Evolutionary conservation across 1,140 invertebrate genomes (phyloP).

Genomic region (Magallana gigas): DNA sequence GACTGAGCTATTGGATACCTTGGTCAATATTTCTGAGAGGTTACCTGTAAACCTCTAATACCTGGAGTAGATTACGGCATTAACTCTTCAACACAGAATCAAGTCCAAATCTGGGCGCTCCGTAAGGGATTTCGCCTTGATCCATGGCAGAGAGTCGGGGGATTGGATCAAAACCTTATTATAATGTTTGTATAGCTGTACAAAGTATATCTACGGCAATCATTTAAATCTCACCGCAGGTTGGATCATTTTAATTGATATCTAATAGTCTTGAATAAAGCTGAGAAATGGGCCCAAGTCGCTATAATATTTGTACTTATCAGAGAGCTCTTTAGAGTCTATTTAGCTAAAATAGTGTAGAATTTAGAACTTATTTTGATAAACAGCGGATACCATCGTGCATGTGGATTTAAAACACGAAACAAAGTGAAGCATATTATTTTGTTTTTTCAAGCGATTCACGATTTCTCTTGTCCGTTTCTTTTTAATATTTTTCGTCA

Average conservation of each 20-base stretch:
- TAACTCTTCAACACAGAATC: neutral
- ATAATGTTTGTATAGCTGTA: slow-evolving; percentile 24
- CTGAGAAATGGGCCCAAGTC: neutral
- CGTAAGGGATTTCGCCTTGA: neutral
- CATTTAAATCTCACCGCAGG: neutral
- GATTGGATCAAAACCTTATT: slow-evolving; percentile 1
- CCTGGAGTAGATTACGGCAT: neutral
- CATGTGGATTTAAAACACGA: slow-evolving; percentile 31
- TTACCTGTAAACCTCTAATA: neutral
- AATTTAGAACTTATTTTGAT: slow-evolving; percentile 35
- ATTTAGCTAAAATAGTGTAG: slow-evolving; percentile 32
- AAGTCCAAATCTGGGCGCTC: neutral
- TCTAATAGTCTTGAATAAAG: slow-evolving; percentile 17
- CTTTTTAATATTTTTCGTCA: slow-evolving; percentile 6
- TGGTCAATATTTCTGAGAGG: too few relatives aligned
- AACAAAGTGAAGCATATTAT: slow-evolving; percentile 18
- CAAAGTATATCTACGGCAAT: slow-evolving; percentile 15
- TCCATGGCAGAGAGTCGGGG: neutral
- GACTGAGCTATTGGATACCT: too few relatives aligned
- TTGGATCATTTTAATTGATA: slow-evolving; percentile 4
- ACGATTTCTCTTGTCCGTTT: neutral
- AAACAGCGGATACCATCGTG: slow-evolving; percentile 14
- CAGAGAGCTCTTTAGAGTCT: slow-evolving; percentile 19
- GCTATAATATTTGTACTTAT: slow-evolving; percentile 11
- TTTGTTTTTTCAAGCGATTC: slow-evolving; percentile 15